Evolutionary conservation across 2,113 vertebrate genomes (phyloP), one percentile per base, ranked within the genome.

Genomic region (Edolisoma coerulescens): DNA sequence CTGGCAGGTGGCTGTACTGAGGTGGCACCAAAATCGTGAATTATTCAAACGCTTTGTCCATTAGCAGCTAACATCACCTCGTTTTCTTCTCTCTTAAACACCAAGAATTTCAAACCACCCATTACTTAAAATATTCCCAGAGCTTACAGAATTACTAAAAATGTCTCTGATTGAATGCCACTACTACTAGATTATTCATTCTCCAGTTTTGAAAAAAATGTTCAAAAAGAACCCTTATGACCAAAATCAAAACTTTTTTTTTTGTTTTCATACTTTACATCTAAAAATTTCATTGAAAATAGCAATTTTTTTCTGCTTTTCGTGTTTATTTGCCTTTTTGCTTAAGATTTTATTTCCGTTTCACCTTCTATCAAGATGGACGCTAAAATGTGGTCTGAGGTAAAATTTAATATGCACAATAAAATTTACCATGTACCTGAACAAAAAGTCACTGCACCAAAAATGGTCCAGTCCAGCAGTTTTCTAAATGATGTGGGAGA

Each of bases 401-500:
- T 94, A 95, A 95, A 94, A 96, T 61, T 91, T 96, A 94, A 95
- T 90, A 96, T 85, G 88, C 97, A 80, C 91, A 93, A 97, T 96
- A 95, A 95, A 97, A 97, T 85, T 84, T 94, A 92, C 80, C 81
- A 53, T 19, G 84, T 91, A 92, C 84, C 94, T 69, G 77, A 96
- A 96, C 89, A 95, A 96, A 96, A 95, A 96, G 95, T 83, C 89
- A 26, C 91, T 77, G 88, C 86, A 93, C 85, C 80, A 94, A 94
- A 96, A 96, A 95, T 21, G 92, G 90, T 97, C 91, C 96, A 96
- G 95, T 95, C 96, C 89, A 95, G 89, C 96, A 97, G 95, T 97
- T 97, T 97, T 96, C 96, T 97, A 98, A 97, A 97, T 97, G 98
- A 98, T 97, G 90, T 94, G 96, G 96, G 96, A 97, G 97, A 97